These are phyloP conservation scores for Notothenia rossii DNA, from an alignment of 2,113 vertebrate species.

Conservation along the genomic window DNA sequence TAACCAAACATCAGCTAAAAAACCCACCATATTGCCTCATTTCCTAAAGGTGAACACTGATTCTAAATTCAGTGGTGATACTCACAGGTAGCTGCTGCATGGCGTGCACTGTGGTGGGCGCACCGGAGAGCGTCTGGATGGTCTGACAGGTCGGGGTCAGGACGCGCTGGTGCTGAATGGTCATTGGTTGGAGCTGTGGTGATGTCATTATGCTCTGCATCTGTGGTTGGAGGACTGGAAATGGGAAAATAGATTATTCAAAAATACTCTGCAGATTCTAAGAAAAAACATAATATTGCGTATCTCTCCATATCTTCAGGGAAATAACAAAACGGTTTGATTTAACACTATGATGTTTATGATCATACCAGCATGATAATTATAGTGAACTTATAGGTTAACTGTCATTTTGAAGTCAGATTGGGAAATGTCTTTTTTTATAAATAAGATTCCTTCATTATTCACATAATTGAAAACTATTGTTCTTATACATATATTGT, in stretches of 20 bases:
- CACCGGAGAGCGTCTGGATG: conserved; percentile 89
- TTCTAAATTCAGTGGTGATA: not conserved
- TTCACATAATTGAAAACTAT: too few relatives aligned
- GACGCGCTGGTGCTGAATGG: conserved; percentile 96
- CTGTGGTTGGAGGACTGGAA: conserved; percentile 94
- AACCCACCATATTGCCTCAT: not conserved
- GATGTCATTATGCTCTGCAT: conserved; percentile 94
- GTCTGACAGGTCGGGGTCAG: conserved; percentile 91
- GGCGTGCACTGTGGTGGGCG: conserved; percentile 91
- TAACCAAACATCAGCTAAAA: not conserved
- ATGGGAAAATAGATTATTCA: conserved; percentile 15
- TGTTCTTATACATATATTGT: too few relatives aligned
- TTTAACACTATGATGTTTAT: too few relatives aligned
- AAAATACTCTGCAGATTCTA: not conserved
- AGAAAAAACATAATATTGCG: not conserved
- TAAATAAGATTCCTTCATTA: too few relatives aligned
- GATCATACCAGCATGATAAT: too few relatives aligned
- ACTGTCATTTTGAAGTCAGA: too few relatives aligned
- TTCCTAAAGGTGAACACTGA: not conserved
- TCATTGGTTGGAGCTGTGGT: conserved; percentile 91
- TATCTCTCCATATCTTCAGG: too few relatives aligned
- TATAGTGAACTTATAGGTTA: too few relatives aligned
- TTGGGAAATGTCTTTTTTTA: too few relatives aligned
- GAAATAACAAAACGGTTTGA: too few relatives aligned
- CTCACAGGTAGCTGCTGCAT: conserved; percentile 89